phyloP scores from a whole-genome alignment of 2,797 vertebrate species.

The Lindbergichthys nudifrons region DNA sequence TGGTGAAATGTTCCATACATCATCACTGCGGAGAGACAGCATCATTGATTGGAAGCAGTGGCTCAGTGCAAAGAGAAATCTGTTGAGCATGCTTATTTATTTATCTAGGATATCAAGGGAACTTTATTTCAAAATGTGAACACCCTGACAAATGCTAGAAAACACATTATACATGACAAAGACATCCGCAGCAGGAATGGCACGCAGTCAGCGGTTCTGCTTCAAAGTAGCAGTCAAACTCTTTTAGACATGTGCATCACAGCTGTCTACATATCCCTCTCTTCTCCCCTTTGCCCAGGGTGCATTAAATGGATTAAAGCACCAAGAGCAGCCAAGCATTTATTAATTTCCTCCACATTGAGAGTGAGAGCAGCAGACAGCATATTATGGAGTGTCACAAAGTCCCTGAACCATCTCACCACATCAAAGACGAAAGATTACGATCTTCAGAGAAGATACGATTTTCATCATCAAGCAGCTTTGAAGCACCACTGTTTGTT shows the following conservation, averaged over 20 bases:
- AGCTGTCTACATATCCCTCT: conserved; percentile 56
- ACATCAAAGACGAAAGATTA: conserved; percentile 68
- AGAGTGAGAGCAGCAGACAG: conserved; percentile 58
- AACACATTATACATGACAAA: conserved; percentile 56
- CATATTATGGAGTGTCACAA: conserved; percentile 66
- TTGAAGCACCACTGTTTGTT: conserved; percentile 33
- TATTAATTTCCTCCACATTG: conserved; percentile 73
- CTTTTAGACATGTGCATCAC: conserved; percentile 57
- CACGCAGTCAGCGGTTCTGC: conserved; percentile 62
- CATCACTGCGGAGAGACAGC: conserved; percentile 1
- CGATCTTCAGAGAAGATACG: conserved; percentile 55
- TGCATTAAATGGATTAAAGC: conserved; percentile 82
- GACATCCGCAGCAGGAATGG: conserved; percentile 43
- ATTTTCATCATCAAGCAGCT: conserved; percentile 51
- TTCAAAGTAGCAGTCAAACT: conserved; percentile 59
- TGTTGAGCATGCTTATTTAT: conserved; percentile 9
- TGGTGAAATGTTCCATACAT: conserved; percentile 15
- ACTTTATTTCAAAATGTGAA: conserved; percentile 35
- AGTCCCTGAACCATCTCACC: conserved; percentile 62
- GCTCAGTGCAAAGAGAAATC: conserved; percentile 3
- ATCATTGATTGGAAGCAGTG: conserved; percentile 19
- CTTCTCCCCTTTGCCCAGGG: conserved; percentile 61
- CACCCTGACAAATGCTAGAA: conserved; percentile 36
- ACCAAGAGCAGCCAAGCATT: conserved; percentile 74
- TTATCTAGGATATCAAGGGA: conserved; percentile 34